phyloP scores from a whole-genome alignment of 2,888 invertebrate species.

The Ormyrus thymus region DNA sequence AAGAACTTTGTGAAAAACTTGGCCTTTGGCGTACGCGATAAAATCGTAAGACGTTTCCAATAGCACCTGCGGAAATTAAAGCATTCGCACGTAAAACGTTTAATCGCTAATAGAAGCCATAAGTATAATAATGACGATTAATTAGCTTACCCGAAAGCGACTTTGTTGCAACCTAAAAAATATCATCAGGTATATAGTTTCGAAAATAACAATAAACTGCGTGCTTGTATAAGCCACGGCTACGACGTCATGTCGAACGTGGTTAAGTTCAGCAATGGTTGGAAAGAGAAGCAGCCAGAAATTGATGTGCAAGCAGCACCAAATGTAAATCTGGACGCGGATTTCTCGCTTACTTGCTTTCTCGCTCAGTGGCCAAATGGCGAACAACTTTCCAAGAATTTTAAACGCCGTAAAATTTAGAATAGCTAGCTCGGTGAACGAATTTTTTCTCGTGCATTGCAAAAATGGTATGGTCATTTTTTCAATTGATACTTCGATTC shows the following conservation, averaged over 20 bases:
- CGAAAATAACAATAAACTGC: not conserved
- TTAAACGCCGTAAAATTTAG: not conserved
- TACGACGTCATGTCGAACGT: not conserved
- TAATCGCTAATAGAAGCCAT: not conserved
- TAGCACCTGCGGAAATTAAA: not conserved
- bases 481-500: too few species aligned
- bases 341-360: not conserved
- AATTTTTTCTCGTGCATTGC: too few species aligned
- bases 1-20: too few species aligned
- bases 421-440: too few species aligned
- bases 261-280: not conserved
- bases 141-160: not conserved
- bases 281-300: not conserved
- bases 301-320: slow-evolving; percentile 22
- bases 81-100: not conserved
- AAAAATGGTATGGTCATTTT: too few species aligned
- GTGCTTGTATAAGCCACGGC: not conserved
- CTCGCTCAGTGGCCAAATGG: slow-evolving; percentile 12
- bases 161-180: not conserved
- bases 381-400: not conserved
- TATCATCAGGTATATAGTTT: not conserved
- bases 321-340: not conserved
- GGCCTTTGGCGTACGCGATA: too few species aligned
- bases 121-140: not conserved
- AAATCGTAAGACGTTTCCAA: too few species aligned